phyloP scores from a whole-genome alignment of 2,888 invertebrate genomes.

The Stenchaetothrips biformis region DNA sequence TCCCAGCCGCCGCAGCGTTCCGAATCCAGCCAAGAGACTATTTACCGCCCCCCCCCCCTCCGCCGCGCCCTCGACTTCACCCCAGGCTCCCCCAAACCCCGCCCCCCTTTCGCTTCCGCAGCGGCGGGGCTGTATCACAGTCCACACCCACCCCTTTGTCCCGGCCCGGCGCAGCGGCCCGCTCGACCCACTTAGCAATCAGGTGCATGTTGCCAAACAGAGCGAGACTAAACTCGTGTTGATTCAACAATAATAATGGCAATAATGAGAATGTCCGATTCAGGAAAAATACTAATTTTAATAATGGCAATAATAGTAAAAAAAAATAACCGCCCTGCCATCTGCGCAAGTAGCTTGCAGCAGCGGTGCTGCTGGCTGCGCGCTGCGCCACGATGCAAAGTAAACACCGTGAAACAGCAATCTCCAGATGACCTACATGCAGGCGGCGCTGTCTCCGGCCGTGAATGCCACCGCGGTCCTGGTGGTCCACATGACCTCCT shows the following conservation, averaged over 20 bases:
- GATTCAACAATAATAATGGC: too few relatives aligned
- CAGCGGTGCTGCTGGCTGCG: neutral
- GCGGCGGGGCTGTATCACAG: neutral
- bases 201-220: too few relatives aligned
- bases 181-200: constrained; percentile 9
- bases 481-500: too few relatives aligned
- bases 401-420: neutral
- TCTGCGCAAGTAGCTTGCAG: too few relatives aligned
- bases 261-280: too few relatives aligned
- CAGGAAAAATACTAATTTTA: too few relatives aligned
- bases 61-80: neutral
- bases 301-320: too few relatives aligned
- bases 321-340: too few relatives aligned
- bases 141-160: neutral
- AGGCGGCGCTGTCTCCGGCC: neutral
- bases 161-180: neutral
- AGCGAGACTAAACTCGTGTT: too few relatives aligned
- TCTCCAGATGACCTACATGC: constrained; percentile 18
- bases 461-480: too few relatives aligned
- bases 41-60: neutral
- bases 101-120: neutral
- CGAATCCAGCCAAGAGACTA: neutral
- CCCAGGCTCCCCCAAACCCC: neutral
- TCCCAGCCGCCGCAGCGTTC: neutral
- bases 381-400: neutral